Conservation (phyloP, 2,797 vertebrate genomes). For the Microtus agrestis region DNA sequence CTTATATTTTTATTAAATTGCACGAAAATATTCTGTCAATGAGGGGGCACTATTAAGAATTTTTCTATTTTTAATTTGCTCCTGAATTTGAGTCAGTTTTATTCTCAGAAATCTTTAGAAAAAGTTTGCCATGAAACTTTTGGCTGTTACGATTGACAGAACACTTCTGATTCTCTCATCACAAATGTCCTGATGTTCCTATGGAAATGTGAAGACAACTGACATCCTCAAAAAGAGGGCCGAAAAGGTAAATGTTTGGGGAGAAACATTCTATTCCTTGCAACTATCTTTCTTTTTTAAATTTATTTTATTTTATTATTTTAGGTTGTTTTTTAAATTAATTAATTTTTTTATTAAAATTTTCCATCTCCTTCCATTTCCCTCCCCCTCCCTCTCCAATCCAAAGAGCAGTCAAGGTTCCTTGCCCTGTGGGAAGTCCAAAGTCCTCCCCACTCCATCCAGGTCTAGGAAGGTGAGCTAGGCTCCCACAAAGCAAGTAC, state of each 20-base stretch:
- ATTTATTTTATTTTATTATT: too few relatives aligned
- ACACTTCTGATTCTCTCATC: not conserved
- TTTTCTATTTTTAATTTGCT: not conserved
- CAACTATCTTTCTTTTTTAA: not conserved
- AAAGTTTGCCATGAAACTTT: not conserved
- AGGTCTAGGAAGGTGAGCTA: too few relatives aligned
- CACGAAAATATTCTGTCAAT: not conserved
- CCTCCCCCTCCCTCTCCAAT: too few relatives aligned
- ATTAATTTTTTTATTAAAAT: too few relatives aligned
- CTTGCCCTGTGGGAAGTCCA: too few relatives aligned
- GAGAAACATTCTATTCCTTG: not conserved
- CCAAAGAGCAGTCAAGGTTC: too few relatives aligned
- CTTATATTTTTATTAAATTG: not conserved
- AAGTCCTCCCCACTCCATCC: too few relatives aligned
- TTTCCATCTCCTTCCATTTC: too few relatives aligned
- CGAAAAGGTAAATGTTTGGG: not conserved
- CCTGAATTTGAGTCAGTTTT: not conserved
- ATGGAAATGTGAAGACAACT: not conserved
- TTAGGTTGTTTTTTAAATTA: too few relatives aligned
- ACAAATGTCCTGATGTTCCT: not conserved
- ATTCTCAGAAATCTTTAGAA: not conserved
- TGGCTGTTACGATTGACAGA: not conserved
- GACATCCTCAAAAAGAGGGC: not conserved
- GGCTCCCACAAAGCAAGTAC: too few relatives aligned
- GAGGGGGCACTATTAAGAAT: not conserved